Evolutionary conservation across 2,113 vertebrate species (phyloP), one percentile per base, ranked within the genome.

Genomic region (Zosterops hypoxanthus): DNA sequence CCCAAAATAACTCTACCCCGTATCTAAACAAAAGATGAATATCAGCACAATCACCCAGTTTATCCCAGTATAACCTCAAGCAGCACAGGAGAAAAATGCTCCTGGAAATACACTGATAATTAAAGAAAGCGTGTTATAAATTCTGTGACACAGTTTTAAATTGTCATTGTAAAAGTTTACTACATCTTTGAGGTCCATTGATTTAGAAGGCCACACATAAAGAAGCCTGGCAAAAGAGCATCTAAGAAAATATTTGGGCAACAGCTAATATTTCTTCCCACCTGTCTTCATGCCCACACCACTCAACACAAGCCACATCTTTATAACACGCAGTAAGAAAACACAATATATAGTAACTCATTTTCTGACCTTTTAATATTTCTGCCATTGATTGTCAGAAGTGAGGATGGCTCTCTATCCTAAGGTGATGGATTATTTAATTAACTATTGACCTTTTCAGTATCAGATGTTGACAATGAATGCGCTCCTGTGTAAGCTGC

Each of bases 341-440:
- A 95, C 76, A 95, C 95, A 97, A 97, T 95, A 97, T 97, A 97
- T 97, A 98, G 97, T 98, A 98, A 99, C 98, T 99, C 98, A 98
- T 98, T 93, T 97, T 97, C 98, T 99, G 99, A 99, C 99, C 99
- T 99, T 99, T 99, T 98, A 99, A 99, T 99, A 98, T 98, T 98
- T 98, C 98, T 98, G 98, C 98, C 98, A 99, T 99, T 99, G 98
- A 99, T 99, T 99, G 99, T 98, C 97, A 98, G 97, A 98, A 97
- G 96, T 97, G 98, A 98, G 97, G 98, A 98, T 72, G 98, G 98
- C 98, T 98, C 98, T 98, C 98, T 98, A 97, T 99, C 98, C 98
- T 98, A 99, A 99, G 98, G 99, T 99, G 99, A 99, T 99, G 99
- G 99, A 99, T 99, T 99, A 99, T 99, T 99, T 99, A 99, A 99